Evolutionary conservation across 2,888 invertebrate species (phyloP), one percentile per base, ranked within the genome.

Genomic region (Cactoblastis cactorum): DNA sequence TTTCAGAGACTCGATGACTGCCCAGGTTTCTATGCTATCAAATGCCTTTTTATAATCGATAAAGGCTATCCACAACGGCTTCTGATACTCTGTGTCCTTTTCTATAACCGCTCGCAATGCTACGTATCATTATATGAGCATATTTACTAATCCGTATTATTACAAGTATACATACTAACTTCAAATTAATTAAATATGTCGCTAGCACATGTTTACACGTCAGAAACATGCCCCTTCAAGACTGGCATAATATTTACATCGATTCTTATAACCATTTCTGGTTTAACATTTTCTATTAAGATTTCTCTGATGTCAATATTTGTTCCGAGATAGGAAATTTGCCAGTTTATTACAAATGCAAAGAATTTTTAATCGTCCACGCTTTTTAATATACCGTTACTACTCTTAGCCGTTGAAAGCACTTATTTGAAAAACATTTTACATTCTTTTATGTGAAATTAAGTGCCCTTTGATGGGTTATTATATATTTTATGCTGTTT

Each of bases 181-280:
- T 69, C 68, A 76, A 79, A 77, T 80, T 80, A 81, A 80, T 80
- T 80, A 78, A 74, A 76, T 73, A 71, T 72, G 76, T 74, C 75
- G 59, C 73, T 55, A 61, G 59, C 76, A 79, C 73, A 74, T 67
- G 71, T 74, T 72, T 69, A 49, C 41, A 22, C 34, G 49, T 41
- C 49, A 34, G 18, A 41, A 49, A 41, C 39, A 41, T 11, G 34
- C 34, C 34, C 34, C 37, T 15, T 48, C 24, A 15, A 38, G 15
- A 37, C 28, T 6, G 9, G 8, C 9, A 28, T 28, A 28, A 35
- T 24, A 24, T 32, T 49, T 49, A 32, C 38, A 39, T 32, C 38
- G 32, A 49, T 49, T 49, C 48, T 49, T 49, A 38, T 38, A 41
- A 15, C 24, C 35, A 38, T 28, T 48, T 28, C 28, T 41, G 24